Evolutionary conservation across 64 coral and sea anemone species (phyloP).

Genomic region (Montipora efflorescens): DNA sequence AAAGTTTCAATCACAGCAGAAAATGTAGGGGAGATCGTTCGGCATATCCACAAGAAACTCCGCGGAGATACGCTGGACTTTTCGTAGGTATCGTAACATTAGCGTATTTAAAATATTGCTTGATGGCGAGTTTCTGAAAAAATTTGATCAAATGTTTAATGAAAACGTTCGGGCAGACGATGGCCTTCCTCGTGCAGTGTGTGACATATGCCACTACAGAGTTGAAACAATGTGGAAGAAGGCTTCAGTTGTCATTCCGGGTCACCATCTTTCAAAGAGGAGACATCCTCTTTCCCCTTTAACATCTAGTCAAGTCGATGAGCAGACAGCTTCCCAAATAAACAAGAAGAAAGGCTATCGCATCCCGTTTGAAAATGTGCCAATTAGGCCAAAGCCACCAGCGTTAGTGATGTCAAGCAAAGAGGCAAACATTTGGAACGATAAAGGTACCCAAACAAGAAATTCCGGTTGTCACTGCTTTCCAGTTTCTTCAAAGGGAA

Average conservation of each 20-base stretch:
- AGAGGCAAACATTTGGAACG: slow-evolving; percentile 18
- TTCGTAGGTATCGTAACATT: too few species aligned
- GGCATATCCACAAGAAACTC: too few species aligned
- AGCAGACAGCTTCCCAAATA: slow-evolving; percentile 13
- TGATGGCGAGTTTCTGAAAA: not conserved
- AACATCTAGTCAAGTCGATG: slow-evolving; percentile 30
- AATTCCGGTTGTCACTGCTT: slow-evolving; percentile 8
- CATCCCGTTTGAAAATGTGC: slow-evolving; percentile 1
- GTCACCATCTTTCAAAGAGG: not conserved
- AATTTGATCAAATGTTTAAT: slow-evolving; percentile 3
- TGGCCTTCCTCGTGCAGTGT: slow-evolving; percentile 31
- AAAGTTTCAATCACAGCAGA: too few species aligned
- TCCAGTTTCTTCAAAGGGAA: slow-evolving; percentile 33
- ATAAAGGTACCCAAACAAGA: slow-evolving; percentile 26
- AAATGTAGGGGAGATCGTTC: too few species aligned
- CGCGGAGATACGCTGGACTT: too few species aligned
- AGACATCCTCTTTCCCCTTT: not conserved
- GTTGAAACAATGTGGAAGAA: slow-evolving; percentile 6
- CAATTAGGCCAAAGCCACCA: slow-evolving; percentile 28
- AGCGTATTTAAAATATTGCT: not conserved
- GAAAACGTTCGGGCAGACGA: slow-evolving; percentile 17
- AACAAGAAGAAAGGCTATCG: slow-evolving; percentile 34
- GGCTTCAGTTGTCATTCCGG: not conserved
- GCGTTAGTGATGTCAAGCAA: slow-evolving; percentile 17
- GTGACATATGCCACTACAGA: slow-evolving; percentile 15